Evolutionary conservation across 2,113 vertebrate species (phyloP).

Genomic region (Cheilinus undulatus): DNA sequence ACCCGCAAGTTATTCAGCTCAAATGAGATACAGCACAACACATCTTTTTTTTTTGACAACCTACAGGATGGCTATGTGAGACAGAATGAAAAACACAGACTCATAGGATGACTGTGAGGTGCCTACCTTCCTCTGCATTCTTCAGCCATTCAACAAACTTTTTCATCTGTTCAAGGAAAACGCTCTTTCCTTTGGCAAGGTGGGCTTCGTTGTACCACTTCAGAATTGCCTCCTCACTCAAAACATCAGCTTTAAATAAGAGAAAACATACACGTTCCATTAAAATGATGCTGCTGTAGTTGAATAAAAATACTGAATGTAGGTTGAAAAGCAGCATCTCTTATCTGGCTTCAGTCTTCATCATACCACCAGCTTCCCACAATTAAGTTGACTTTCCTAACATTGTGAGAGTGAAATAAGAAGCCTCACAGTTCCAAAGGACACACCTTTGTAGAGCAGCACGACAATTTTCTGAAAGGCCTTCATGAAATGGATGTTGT

Average conservation of each 20-base stretch:
- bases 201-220: conserved; percentile 97
- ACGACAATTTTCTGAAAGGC: conserved; percentile 99
- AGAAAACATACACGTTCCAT: not conserved
- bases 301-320: conserved; percentile 22
- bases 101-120: not conserved
- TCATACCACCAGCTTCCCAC: conserved; percentile 1
- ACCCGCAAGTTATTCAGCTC: not conserved
- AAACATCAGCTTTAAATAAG: conserved; percentile 87
- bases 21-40: not conserved
- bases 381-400: conserved; percentile 11
- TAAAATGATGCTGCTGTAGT: conserved; percentile 41
- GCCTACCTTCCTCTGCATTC: conserved; percentile 96
- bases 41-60: too few species aligned
- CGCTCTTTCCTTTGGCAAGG: conserved; percentile 93
- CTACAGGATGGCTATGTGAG: not conserved
- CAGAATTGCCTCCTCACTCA: conserved; percentile 95
- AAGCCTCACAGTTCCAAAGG: not conserved
- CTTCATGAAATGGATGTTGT: conserved; percentile 99
- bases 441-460: conserved; percentile 95
- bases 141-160: conserved; percentile 98
- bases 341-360: conserved; percentile 48
- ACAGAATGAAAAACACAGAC: not conserved
- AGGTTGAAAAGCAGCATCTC: not conserved
- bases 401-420: conserved; percentile 2
- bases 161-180: conserved; percentile 98